phyloP scores from a whole-genome alignment of 1,140 invertebrate genomes.

The Ectropis grisescens region DNA sequence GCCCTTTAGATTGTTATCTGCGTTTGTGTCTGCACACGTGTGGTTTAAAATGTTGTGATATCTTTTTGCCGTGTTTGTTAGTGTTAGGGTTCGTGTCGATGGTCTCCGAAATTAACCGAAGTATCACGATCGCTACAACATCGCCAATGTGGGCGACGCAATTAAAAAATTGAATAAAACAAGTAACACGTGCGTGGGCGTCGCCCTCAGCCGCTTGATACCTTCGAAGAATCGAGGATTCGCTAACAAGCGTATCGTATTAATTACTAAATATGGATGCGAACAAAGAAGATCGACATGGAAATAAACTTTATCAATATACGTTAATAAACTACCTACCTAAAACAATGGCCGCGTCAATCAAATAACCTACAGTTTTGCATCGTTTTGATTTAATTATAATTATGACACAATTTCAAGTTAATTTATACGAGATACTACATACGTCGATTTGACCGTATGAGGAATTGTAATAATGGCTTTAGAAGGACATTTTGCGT shows the following conservation, averaged over 20 bases:
- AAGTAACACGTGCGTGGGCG: slow-evolving; percentile 30
- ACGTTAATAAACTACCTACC: too few relatives aligned
- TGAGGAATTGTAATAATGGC: slow-evolving; percentile 23
- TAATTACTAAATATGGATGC: too few relatives aligned
- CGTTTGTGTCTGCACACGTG: slow-evolving; percentile 1
- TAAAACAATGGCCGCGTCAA: too few relatives aligned
- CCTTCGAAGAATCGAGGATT: neutral
- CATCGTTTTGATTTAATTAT: slow-evolving; percentile 6
- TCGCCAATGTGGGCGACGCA: slow-evolving; percentile 37
- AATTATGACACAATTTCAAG: slow-evolving; percentile 34
- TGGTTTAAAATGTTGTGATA: too few relatives aligned
- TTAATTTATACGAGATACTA: slow-evolving; percentile 47
- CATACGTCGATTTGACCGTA: slow-evolving; percentile 27
- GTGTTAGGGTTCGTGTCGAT: too few relatives aligned
- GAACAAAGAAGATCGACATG: too few relatives aligned
- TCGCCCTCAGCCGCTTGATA: slow-evolving; percentile 9
- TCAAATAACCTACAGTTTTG: too few relatives aligned
- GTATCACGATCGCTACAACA: too few relatives aligned
- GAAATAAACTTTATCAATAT: too few relatives aligned
- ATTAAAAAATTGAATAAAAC: slow-evolving; percentile 61
- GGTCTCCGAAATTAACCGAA: too few relatives aligned
- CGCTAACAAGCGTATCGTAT: too few relatives aligned
- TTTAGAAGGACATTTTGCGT: slow-evolving; percentile 33
- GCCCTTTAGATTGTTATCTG: neutral
- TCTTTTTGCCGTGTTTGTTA: too few relatives aligned